Percentiles rank a stretch among this genome's conserved stretches.
phyloP scores from a whole-genome alignment of 2,797 vertebrate genomes.

The Pangasius larnaudii region DNA sequence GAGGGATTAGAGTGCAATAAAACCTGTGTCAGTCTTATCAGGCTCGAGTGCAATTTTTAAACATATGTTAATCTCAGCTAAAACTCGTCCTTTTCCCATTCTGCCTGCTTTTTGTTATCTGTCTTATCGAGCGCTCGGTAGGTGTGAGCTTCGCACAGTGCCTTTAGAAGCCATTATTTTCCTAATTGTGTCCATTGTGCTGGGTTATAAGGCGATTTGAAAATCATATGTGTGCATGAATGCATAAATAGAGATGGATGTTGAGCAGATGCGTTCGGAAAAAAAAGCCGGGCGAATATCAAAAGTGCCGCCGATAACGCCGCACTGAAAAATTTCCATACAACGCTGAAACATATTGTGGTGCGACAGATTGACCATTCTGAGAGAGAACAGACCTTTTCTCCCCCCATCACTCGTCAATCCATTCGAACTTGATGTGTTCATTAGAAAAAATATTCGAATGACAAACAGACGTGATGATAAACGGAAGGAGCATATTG shows the following conservation, averaged over 20 bases:
- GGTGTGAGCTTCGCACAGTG: slow-evolving; percentile 71
- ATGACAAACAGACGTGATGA: neutral
- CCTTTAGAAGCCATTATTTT: slow-evolving; percentile 80
- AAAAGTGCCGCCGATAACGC: slow-evolving; percentile 52
- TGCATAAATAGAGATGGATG: slow-evolving; percentile 63
- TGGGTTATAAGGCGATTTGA: slow-evolving; percentile 77
- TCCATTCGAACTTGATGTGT: slow-evolving; percentile 42
- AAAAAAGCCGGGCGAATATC: slow-evolving; percentile 50
- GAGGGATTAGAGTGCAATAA: slow-evolving; percentile 69
- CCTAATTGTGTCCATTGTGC: slow-evolving; percentile 82
- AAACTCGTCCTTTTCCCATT: slow-evolving; percentile 70
- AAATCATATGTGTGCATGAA: slow-evolving; percentile 75
- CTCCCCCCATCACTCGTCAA: neutral
- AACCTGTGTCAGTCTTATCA: slow-evolving; percentile 81
- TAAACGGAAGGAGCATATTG: neutral
- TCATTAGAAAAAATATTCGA: slow-evolving; percentile 13
- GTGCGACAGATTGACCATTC: slow-evolving; percentile 26
- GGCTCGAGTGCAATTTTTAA: slow-evolving; percentile 78
- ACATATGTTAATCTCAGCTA: slow-evolving; percentile 82
- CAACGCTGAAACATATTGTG: slow-evolving; percentile 16
- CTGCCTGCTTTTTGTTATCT: slow-evolving; percentile 71
- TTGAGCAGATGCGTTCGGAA: neutral
- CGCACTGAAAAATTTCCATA: slow-evolving; percentile 35
- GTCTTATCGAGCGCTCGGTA: slow-evolving; percentile 75
- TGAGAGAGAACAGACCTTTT: neutral